Evolutionary conservation across 2,797 vertebrate genomes (phyloP), one percentile per base, ranked within the genome.

Genomic region (Micromesistius poutassou): DNA sequence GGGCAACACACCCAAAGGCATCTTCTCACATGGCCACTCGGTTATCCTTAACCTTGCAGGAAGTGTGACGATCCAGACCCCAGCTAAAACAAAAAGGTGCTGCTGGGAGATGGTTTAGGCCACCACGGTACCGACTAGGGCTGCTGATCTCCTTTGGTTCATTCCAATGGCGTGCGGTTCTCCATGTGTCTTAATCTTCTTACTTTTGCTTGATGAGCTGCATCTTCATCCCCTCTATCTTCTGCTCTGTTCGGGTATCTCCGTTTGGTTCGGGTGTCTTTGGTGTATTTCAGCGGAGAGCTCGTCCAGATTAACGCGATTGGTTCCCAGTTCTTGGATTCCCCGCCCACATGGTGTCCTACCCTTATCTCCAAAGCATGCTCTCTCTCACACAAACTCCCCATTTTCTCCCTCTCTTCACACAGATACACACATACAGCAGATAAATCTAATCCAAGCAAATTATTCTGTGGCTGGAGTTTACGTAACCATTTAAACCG

Each of bases 401-500:
- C 66, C 36, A 8, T 73, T 73, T 38, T 25, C 71, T 72, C 71
- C 33, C 31, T 14, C 36, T 73, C 72, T 35, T 30, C 28, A 78
- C 30, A 19, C 46, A 62, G 38, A 19, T 16, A 72, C 72, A 38
- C 50, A 70, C 55, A 19, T 19, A 72, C 72, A 40, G 36, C 50
- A 78, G 74, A 81, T 25, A 19, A 83, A 82, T 89, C 78, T 94
- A 95, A 96, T 95, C 94, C 91, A 85, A 84, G 86, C 88, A 93
- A 95, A 92, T 94, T 91, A 94, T 87, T 91, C 81, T 79, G 82
- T 78, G 46, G 83, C 91, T 90, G 89, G 89, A 74, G 84, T 92
- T 96, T 95, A 96, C 82, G 88, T 95, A 96, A 96, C 92, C 84
- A 84, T 83, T 90, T 91, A 92, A 90, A 85, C 87, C 90, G 80